A percentile compares a stretch with the other conserved stretches of the same genome.
Conservation (phyloP, 2,113 vertebrate species). For the Sterna hirundo region DNA sequence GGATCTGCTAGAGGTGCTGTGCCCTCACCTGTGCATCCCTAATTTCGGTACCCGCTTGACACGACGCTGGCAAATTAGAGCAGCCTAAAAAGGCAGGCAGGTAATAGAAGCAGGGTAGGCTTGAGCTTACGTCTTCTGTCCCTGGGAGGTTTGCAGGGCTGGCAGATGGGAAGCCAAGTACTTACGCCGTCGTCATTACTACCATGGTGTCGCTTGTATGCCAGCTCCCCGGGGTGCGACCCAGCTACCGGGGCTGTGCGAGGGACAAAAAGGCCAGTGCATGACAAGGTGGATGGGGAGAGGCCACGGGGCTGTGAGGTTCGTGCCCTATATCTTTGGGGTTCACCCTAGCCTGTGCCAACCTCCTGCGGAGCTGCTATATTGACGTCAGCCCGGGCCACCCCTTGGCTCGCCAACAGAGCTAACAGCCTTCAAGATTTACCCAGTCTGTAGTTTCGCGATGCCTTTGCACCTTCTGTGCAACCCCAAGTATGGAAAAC, state of each 20-base stretch:
- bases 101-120: constrained; percentile 9
- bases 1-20: neutral
- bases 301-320: neutral
- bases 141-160: constrained; percentile 40
- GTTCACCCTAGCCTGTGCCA: neutral
- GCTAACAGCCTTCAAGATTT: neutral
- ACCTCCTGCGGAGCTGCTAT: neutral
- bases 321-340: neutral
- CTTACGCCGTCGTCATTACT: neutral
- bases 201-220: neutral
- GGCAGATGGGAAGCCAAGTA: constrained; percentile 23
- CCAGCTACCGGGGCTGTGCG: neutral
- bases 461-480: neutral
- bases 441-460: neutral
- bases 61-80: neutral
- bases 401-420: neutral
- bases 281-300: neutral
- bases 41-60: neutral
- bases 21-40: neutral
- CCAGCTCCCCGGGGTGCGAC: neutral
- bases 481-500: neutral
- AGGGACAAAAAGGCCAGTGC: neutral
- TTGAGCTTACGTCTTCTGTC: neutral
- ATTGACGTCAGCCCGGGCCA: neutral
- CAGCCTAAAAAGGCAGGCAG: constrained; percentile 8